Percentiles rank a stretch among this genome's conserved stretches.
These are phyloP conservation scores for Athalia cordata DNA, from an alignment of 2,888 invertebrate genomes.

Conservation along the genomic window DNA sequence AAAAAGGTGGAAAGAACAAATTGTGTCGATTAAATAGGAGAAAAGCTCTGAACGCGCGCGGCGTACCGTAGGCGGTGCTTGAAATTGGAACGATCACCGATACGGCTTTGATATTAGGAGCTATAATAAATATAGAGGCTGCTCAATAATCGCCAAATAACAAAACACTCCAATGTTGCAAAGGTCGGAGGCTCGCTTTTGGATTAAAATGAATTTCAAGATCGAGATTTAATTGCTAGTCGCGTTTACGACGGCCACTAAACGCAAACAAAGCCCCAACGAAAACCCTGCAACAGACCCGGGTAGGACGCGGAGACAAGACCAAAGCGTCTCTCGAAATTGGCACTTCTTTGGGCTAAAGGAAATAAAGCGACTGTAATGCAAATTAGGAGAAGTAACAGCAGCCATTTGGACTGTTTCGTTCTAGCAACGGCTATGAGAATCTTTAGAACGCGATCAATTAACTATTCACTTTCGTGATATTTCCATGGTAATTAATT, in stretches of 20 bases:
- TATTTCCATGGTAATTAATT: neutral
- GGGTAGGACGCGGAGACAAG: slow-evolving; percentile 33
- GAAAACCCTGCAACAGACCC: slow-evolving; percentile 17
- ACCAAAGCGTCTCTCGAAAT: slow-evolving; percentile 40
- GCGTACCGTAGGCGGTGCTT: too few species aligned
- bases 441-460: slow-evolving; percentile 28
- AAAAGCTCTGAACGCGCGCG: too few species aligned
- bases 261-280: slow-evolving; percentile 40
- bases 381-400: slow-evolving; percentile 43
- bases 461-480: neutral
- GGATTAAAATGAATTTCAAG: slow-evolving; percentile 40
- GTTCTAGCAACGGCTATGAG: slow-evolving; percentile 33
- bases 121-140: neutral
- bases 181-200: slow-evolving; percentile 9
- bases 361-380: slow-evolving; percentile 45
- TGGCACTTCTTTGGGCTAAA: slow-evolving; percentile 42
- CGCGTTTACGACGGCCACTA: slow-evolving; percentile 40
- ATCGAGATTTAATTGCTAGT: slow-evolving; percentile 44
- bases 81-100: too few species aligned
- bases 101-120: neutral
- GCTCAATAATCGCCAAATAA: slow-evolving; percentile 29
- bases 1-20: too few species aligned
- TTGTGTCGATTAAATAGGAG: too few species aligned
- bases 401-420: slow-evolving; percentile 33
- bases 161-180: slow-evolving; percentile 18